A percentile compares a stretch with the other conserved stretches of the same genome.
These are phyloP conservation scores for Xenops minutus DNA, from an alignment of 2,797 vertebrate genomes.

Conservation along the genomic window DNA sequence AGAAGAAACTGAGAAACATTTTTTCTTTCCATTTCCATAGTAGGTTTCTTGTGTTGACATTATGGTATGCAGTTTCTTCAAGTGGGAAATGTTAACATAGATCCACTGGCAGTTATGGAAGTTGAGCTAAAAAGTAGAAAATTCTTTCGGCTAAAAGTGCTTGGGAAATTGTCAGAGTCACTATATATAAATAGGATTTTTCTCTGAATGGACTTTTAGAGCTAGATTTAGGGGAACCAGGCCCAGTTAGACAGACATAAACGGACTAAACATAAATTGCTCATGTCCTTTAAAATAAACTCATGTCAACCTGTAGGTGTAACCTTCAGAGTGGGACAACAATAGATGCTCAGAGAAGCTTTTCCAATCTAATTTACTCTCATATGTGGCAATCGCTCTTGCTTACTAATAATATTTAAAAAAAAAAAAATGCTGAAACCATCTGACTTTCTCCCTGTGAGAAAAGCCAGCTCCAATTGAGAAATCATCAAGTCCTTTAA, in stretches of 20 bases:
- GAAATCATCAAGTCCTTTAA: background rate
- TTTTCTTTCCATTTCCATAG: background rate
- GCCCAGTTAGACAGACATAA: background rate
- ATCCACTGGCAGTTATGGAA: background rate
- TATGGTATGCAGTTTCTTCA: background rate
- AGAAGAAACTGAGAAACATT: background rate
- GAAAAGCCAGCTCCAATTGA: background rate
- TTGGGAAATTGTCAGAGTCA: background rate
- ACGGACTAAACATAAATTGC: background rate
- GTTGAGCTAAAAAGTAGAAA: background rate
- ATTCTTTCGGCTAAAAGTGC: background rate
- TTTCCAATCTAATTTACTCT: background rate
- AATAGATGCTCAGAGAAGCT: background rate
- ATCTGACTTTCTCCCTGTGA: background rate
- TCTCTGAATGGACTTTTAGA: background rate
- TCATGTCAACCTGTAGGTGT: background rate
- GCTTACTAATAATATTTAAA: background rate
- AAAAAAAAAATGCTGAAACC: accelerated
- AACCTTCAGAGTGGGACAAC: background rate
- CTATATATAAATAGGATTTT: background rate
- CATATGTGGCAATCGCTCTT: background rate
- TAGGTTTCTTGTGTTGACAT: background rate
- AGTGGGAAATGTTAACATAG: background rate
- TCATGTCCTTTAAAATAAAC: background rate
- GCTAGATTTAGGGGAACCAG: background rate